Percentiles rank a stretch among this genome's conserved stretches.
Conservation (phyloP, 2,113 vertebrate genomes). For the Cyanocitta stelleri region DNA sequence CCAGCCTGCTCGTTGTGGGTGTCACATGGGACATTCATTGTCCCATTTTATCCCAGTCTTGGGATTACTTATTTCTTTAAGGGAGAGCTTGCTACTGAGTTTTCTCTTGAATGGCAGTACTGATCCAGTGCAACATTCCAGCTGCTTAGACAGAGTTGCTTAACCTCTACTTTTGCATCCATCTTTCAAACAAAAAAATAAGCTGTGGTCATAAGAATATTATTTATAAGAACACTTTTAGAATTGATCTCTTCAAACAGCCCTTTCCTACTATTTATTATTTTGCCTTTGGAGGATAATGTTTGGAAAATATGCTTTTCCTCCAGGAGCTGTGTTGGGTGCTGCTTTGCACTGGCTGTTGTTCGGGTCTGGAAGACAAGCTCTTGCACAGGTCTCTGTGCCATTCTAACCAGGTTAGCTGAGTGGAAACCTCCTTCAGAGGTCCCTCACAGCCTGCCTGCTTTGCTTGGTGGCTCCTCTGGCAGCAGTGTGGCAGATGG, state of each 20-base stretch:
- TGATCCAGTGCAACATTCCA: not conserved
- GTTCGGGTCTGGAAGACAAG: not conserved
- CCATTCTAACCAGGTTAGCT: not conserved
- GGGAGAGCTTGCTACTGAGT: not conserved
- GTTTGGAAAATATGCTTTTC: not conserved
- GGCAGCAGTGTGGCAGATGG: not conserved
- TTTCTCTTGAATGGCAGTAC: not conserved
- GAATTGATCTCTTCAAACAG: not conserved
- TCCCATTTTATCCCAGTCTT: not conserved
- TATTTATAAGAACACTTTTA: not conserved
- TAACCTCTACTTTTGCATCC: not conserved
- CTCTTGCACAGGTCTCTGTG: not conserved
- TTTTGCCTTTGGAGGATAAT: not conserved
- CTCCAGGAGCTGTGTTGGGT: not conserved
- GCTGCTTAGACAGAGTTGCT: not conserved
- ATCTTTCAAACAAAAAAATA: not conserved
- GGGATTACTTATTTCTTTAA: not conserved
- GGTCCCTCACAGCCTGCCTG: not conserved
- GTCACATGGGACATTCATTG: not conserved
- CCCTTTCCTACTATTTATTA: not conserved
- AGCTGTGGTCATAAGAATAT: not conserved
- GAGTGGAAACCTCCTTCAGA: not conserved
- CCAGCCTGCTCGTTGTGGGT: not conserved
- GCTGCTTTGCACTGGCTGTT: not conserved
- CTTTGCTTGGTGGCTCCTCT: not conserved